Base-by-base conservation (phyloP, 1,140 invertebrate genomes). In the Aphelenchoides fujianensis region DNA sequence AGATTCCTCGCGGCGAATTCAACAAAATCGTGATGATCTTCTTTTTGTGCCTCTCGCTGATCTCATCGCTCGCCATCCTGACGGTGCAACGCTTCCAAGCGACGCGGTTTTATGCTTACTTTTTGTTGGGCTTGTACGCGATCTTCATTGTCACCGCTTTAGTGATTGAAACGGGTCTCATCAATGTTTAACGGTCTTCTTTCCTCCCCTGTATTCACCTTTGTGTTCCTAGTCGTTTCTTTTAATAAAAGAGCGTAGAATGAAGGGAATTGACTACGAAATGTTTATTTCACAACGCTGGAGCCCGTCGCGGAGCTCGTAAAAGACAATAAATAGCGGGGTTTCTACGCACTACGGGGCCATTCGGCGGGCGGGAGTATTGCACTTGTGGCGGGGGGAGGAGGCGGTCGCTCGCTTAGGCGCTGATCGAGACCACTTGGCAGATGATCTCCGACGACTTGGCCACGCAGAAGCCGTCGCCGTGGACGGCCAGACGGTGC, bases 131-230 rank as follows among this genome's bases (percentile, higher is more conserved):
- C 3, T 57, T 87, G 2, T 88, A 88, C 73, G 74, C 82, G 2
- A 74, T 83, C 12, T 88, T 88, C 75, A 74, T 88, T 0, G 70
- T 85, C 0, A 68, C 86, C 3, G 84, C 85, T 3, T 70, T 88
- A 27, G 71, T 87, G 1, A 79, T 81, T 7, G 87, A 87, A 70
- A 62, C 76, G 19, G 37, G 69, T 32, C 66, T 79, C 3, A 23
- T 76, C 31, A 34, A 1, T n/a, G 16, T 37, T 66, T 3, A 41
- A 66, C n/a, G 59, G 12, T 37, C 32, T 35, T 36, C n/a, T 1
- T 0, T 66, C 36, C n/a, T 2, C n/a, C n/a, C n/a, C n/a, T n/a
- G n/a, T n/a, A n/a, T n/a, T n/a, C n/a, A n/a, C n/a, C n/a, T n/a
- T n/a, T n/a, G n/a, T n/a, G n/a, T n/a, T n/a, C n/a, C n/a, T n/a